These are phyloP conservation scores for Morone saxatilis DNA, from an alignment of 2,113 vertebrate species.

Conservation along the genomic window DNA sequence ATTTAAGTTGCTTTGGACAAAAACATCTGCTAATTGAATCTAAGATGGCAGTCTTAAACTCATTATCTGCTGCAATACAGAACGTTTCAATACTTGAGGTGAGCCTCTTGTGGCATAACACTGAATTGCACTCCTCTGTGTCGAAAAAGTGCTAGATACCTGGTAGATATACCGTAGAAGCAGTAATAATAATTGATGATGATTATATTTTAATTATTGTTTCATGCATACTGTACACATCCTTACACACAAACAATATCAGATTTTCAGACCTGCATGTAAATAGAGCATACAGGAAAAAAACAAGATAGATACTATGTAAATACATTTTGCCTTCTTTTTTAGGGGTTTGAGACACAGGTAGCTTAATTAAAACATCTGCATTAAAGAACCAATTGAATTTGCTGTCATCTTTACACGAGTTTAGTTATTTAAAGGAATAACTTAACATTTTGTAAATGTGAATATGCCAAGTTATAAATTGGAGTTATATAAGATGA, in stretches of 20 bases:
- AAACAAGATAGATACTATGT: too few relatives aligned
- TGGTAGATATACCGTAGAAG: too few relatives aligned
- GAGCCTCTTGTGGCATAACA: constrained; percentile 4
- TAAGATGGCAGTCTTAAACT: background rate
- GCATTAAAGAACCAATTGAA: too few relatives aligned
- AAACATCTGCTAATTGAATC: background rate
- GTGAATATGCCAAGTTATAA: background rate
- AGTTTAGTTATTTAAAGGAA: background rate
- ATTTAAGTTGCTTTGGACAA: background rate
- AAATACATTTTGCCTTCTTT: too few relatives aligned
- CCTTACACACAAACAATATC: background rate
- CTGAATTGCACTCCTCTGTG: background rate
- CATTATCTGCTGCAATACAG: background rate
- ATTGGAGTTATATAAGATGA: background rate
- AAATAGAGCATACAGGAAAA: too few relatives aligned
- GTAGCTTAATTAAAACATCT: too few relatives aligned
- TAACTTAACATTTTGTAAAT: background rate
- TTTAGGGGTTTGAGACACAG: too few relatives aligned
- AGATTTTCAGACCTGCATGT: background rate
- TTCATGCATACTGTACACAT: too few relatives aligned
- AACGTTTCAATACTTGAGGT: background rate
- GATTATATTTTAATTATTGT: too few relatives aligned
- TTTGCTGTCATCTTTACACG: too few relatives aligned
- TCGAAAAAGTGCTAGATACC: too few relatives aligned
- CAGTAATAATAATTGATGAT: too few relatives aligned